Base-by-base conservation (phyloP, 2,797 vertebrate genomes). In the Epinephelus malabaricus region DNA sequence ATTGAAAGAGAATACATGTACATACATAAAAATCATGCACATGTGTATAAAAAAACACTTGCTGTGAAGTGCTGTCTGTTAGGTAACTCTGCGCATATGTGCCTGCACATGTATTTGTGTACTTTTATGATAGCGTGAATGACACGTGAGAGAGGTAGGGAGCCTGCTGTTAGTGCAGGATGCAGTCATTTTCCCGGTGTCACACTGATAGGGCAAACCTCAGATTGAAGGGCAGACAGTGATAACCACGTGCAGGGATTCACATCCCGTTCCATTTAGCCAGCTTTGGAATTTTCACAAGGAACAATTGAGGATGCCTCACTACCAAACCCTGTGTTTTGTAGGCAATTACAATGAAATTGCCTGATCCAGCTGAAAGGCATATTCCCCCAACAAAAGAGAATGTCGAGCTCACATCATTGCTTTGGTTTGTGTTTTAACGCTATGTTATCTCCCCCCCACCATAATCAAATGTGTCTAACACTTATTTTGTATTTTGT, bases 311-410 rank as follows among this genome's bases (percentile, higher is more conserved):
- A 76, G 68, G 80, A 84, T 65, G 80, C 81, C 81, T 79, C 58
- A 66, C 67, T 61, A 30, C 65, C 64, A 83, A 87, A 89, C 82
- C 73, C 73, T 82, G 56, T 87, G 82, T 87, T 95, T 92, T 92
- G 79, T 73, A 53, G 78, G 78, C 91, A 95, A 93, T 94, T 94
- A 93, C 83, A 89, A 82, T 61, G 60, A 93, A 94, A 94, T 94
- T 92, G 93, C 72, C 79, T 79, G 74, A 88, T 87, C 79, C 46
- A 76, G 73, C 72, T 81, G 84, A 88, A 80, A 90, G 90, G 84
- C 92, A 94, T 92, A 93, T 75, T 72, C 71, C 69, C 66, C 69
- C 68, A 73, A 74, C 77, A 83, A 69, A 86, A 76, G 65, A 86
- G 65, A 73, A 63, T 77, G 77, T 78, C 65, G 72, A 38, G 58